phyloP scores from a whole-genome alignment of 2,888 invertebrate species.

The Spisula subtruncata region DNA sequence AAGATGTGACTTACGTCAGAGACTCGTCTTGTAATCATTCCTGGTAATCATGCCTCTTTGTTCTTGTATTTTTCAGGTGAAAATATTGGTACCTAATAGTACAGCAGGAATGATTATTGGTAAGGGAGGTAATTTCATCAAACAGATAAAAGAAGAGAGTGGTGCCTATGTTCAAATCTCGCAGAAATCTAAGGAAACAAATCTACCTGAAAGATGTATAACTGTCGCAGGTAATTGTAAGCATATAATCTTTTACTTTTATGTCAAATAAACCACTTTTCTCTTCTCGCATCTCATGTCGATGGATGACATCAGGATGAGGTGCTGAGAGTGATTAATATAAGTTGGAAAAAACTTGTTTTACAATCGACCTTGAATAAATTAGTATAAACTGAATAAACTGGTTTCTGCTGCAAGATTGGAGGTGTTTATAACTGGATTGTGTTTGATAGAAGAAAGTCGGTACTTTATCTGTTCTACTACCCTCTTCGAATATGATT shows the following conservation, averaged over 20 bases:
- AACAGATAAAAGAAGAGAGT: constrained; percentile 88
- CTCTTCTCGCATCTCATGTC: no score
- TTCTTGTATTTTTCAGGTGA: constrained; percentile 82
- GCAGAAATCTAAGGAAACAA: constrained; percentile 88
- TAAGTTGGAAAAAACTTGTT: no score
- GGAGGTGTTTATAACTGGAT: no score
- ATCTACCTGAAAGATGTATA: constrained; percentile 87
- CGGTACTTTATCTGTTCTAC: no score
- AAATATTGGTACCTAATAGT: constrained; percentile 88
- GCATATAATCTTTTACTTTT: background rate
- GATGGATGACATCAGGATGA: no score
- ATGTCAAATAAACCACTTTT: background rate
- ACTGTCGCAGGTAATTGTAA: constrained; percentile 87
- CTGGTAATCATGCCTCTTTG: background rate
- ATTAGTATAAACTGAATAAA: no score
- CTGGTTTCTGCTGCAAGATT: no score
- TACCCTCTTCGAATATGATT: no score
- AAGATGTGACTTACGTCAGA: background rate
- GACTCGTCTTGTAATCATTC: background rate
- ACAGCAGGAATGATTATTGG: constrained; percentile 88
- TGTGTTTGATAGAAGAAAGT: no score
- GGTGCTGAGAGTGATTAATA: no score
- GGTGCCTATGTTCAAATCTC: constrained; percentile 88
- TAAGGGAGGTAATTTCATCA: constrained; percentile 87
- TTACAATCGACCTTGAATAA: no score